Evolutionary conservation across 2,888 invertebrate genomes (phyloP).

Genomic region (Tortricodes alternella): DNA sequence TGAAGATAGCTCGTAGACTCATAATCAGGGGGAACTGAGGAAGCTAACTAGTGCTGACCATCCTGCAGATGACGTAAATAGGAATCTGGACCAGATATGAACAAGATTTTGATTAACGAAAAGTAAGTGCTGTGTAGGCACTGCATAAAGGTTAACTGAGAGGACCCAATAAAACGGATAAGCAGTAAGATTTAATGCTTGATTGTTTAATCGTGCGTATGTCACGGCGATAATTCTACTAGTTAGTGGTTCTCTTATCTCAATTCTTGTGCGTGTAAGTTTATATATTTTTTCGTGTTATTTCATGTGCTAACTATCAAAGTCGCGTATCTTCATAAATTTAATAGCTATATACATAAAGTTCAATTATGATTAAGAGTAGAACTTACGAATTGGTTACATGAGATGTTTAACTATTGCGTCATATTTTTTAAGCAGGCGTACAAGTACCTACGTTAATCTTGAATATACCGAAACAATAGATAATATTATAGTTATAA

Average conservation of each 20-base stretch:
- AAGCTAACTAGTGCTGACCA: too few species aligned
- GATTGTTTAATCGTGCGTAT: constrained; percentile 16
- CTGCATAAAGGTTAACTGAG: too few species aligned
- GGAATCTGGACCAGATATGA: too few species aligned
- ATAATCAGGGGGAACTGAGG: too few species aligned
- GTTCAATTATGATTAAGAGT: constrained; percentile 8
- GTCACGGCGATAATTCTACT: constrained; percentile 38
- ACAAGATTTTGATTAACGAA: too few species aligned
- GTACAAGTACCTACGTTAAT: too few species aligned
- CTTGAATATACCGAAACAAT: too few species aligned
- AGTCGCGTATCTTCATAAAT: constrained; percentile 12
- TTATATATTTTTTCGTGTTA: constrained; percentile 42
- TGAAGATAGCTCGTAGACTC: too few species aligned
- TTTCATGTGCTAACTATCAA: constrained; percentile 30
- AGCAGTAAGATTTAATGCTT: background rate
- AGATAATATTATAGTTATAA: too few species aligned
- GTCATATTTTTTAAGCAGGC: background rate
- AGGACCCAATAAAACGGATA: too few species aligned
- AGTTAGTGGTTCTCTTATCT: constrained; percentile 45
- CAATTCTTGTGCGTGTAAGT: constrained; percentile 40
- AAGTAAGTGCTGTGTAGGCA: too few species aligned
- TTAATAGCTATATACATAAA: constrained; percentile 8
- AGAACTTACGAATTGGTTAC: background rate
- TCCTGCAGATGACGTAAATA: too few species aligned
- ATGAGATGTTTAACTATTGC: background rate